Percentiles rank a stretch among this genome's conserved stretches.
Conservation (phyloP, 2,113 vertebrate genomes). For the Oenanthe melanoleuca region DNA sequence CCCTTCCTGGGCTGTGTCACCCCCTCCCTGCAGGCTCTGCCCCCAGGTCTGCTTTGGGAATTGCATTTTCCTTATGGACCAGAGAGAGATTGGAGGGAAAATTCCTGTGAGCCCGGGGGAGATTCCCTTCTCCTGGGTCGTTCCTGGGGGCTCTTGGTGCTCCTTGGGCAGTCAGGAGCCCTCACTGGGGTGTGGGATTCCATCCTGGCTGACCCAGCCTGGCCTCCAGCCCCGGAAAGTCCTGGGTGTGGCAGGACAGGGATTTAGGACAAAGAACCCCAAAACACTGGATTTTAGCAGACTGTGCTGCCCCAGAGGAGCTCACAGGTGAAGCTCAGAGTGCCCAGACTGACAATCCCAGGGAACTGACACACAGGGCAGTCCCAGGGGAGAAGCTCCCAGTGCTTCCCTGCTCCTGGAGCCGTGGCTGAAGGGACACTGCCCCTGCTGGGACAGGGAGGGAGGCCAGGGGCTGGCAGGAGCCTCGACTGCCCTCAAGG, state of each 20-base stretch:
- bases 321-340: not conserved
- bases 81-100: not conserved
- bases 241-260: not conserved
- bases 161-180: not conserved
- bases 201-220: not conserved
- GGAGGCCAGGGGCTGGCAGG: fast-evolving
- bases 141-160: not conserved
- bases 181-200: not conserved
- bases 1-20: not conserved
- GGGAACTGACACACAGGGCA: not conserved
- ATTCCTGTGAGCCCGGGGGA: not conserved
- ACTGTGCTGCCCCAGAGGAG: not conserved
- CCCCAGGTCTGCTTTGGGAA: not conserved
- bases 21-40: not conserved
- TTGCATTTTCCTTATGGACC: not conserved
- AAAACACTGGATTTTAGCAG: fast-evolving
- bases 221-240: not conserved
- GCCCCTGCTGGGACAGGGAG: not conserved
- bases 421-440: too few relatives aligned
- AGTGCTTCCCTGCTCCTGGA: not conserved
- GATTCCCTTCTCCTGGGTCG: not conserved
- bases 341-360: not conserved
- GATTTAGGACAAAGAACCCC: not conserved
- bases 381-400: not conserved
- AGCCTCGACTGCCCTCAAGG: not conserved